Percentiles rank a stretch among this genome's conserved stretches.
phyloP scores from a whole-genome alignment of 2,113 vertebrate genomes.

The Oenanthe melanoleuca region DNA sequence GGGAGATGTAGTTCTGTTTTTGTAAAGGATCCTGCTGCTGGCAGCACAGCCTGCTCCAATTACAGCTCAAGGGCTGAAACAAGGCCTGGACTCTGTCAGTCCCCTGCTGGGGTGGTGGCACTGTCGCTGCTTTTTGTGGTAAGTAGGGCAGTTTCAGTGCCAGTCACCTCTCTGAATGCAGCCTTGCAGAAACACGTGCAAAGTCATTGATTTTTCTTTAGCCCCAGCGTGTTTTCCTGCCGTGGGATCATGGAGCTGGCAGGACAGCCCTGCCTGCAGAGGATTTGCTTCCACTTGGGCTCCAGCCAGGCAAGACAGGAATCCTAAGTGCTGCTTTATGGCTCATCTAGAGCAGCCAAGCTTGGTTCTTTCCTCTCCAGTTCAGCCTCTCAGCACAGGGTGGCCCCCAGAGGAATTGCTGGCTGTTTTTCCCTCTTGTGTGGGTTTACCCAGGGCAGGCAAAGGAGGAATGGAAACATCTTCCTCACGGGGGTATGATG shows the following conservation, averaged over 20 bases:
- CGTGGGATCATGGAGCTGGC: constrained; percentile 23
- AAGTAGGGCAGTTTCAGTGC: constrained; percentile 40
- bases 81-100: not conserved
- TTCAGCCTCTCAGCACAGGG: not conserved
- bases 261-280: constrained; percentile 32
- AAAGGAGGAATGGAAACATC: not conserved
- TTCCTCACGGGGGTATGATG: not conserved
- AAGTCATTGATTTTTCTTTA: constrained; percentile 56
- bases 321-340: not conserved
- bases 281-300: constrained; percentile 48
- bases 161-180: constrained; percentile 34
- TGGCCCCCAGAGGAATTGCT: not conserved
- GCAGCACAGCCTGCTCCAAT: constrained; percentile 33
- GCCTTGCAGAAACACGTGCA: constrained; percentile 35
- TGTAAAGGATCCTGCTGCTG: not conserved
- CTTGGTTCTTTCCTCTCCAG: not conserved
- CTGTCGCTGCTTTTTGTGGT: constrained; percentile 39
- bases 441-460: not conserved
- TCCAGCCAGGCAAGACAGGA: constrained; percentile 27
- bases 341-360: not conserved
- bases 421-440: not conserved
- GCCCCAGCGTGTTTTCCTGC: not conserved
- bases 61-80: not conserved
- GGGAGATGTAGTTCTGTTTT: not conserved
- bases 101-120: not conserved